Base-by-base conservation (phyloP, 37 sponge, comb jelly and placozoan species). In the Mnemiopsis leidyi region DNA sequence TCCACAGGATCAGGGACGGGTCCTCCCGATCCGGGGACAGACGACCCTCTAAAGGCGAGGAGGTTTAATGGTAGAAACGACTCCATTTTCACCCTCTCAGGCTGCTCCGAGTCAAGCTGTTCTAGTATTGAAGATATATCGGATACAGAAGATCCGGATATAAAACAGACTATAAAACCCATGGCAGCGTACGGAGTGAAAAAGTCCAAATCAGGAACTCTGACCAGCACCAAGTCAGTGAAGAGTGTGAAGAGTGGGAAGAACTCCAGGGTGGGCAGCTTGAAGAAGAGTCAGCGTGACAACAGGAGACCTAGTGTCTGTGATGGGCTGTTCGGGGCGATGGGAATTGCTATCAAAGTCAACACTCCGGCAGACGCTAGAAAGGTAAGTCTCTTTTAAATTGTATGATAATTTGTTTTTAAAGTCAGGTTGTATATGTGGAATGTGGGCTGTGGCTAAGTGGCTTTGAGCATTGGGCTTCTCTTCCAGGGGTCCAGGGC, bases 71-170 rank as follows among this genome's bases (percentile, higher is more conserved):
- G 90, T 18, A 40, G 23, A 28, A 18, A 35, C 0, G 36, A 39
- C 48, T 85, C 90, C 90, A 25, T 85, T 20, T 85, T 85, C 21
- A 37, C 90, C 25, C 38, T 85, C 38, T 85, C 90, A 16, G 90
- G 90, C 21, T 85, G 90, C 90, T 85, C 90, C 9, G 90, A 85
- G 61, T 85, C 90, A 25, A 85, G 90, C 29, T 85, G 90, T 39
- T 85, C 90, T 29, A 36, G 38, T 40, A 21, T 40, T 21, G 61
- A 40, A 28, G 90, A 85, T 28, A 32, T 77, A 20, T 77, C 79
- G 1, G 90, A 38, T 23, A 40, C 33, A 23, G 37, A 35, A 2
- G 82, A 28, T 5, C 36, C 5, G 3, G 82, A 29, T 23, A 34
- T 33, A 13, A 29, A 33, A 20, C 36, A 33, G 36, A 32, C 23